Evolutionary conservation across 2,113 vertebrate species (phyloP).

Genomic region (Ameiurus melas): DNA sequence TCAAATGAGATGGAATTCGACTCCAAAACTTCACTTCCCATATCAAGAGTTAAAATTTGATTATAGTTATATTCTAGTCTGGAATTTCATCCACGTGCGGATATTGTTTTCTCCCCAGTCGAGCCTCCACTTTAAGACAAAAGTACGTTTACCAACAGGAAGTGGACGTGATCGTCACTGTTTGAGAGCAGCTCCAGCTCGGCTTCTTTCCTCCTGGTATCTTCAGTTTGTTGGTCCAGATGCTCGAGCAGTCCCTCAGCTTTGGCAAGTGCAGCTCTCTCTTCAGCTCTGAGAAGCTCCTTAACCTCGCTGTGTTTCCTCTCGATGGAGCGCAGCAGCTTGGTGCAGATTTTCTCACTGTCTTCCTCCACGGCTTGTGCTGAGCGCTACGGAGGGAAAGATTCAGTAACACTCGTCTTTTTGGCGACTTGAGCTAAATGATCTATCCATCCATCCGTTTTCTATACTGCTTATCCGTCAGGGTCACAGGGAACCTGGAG

Average conservation of each 20-base stretch:
- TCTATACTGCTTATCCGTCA: no score
- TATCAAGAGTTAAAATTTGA: background rate
- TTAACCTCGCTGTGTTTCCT: constrained; percentile 48
- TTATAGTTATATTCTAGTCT: background rate
- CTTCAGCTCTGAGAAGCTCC: constrained; percentile 51
- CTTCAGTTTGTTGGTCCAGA: constrained; percentile 49
- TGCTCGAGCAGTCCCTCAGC: constrained; percentile 43
- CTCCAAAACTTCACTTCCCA: background rate
- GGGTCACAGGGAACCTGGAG: no score
- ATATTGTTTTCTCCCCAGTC: background rate
- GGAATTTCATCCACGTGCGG: background rate
- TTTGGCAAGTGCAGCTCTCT: constrained; percentile 41
- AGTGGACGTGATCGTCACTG: constrained; percentile 55
- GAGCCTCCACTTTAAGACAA: background rate
- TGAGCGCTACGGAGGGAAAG: constrained; percentile 42
- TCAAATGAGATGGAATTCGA: background rate
- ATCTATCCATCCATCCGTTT: background rate
- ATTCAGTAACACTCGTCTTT: background rate
- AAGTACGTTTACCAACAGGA: constrained; percentile 50
- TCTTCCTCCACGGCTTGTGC: constrained; percentile 51
- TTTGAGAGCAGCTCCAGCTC: constrained; percentile 52
- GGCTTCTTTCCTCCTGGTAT: constrained; percentile 43
- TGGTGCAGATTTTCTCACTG: constrained; percentile 53
- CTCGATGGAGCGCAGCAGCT: constrained; percentile 48
- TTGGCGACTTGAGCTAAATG: background rate